phyloP scores from a whole-genome alignment of 2,113 vertebrate genomes.

The Thomomys bottae region DNA sequence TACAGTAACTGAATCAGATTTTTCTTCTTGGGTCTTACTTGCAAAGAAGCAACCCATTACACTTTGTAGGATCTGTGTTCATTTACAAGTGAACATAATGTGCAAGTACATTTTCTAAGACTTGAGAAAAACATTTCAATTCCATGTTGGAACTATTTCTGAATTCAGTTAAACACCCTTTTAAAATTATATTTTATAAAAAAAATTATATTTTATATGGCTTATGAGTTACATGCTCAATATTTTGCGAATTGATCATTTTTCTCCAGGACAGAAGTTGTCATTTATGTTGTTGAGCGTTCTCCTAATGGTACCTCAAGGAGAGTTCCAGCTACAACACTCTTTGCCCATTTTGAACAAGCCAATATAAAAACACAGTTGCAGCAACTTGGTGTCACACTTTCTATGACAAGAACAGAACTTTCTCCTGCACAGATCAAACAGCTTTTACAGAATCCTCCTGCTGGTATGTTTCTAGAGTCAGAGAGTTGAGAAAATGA shows the following conservation, averaged over 20 bases:
- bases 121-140: slow-evolving; percentile 21
- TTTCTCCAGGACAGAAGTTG: slow-evolving; percentile 93
- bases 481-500: slow-evolving; percentile 38
- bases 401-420: slow-evolving; percentile 92
- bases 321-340: slow-evolving; percentile 91
- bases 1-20: slow-evolving; percentile 17
- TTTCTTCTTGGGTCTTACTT: slow-evolving; percentile 14
- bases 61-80: slow-evolving; percentile 39
- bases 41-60: background rate
- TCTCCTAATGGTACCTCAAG: slow-evolving; percentile 96
- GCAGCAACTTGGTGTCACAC: slow-evolving; percentile 92
- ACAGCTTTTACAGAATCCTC: slow-evolving; percentile 95
- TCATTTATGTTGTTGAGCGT: slow-evolving; percentile 96
- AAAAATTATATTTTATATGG: too few species aligned
- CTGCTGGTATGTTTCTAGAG: slow-evolving; percentile 88
- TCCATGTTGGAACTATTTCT: background rate
- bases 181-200: background rate
- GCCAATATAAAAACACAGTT: slow-evolving; percentile 91
- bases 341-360: slow-evolving; percentile 93
- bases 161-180: background rate
- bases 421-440: slow-evolving; percentile 95
- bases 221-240: background rate
- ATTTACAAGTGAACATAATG: background rate
- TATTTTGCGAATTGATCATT: slow-evolving; percentile 48
- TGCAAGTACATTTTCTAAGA: slow-evolving; percentile 20